A percentile compares a stretch with the other conserved stretches of the same genome.
Evolutionary conservation across 2,888 invertebrate genomes (phyloP).

Genomic region (Parasteatoda lunata): DNA sequence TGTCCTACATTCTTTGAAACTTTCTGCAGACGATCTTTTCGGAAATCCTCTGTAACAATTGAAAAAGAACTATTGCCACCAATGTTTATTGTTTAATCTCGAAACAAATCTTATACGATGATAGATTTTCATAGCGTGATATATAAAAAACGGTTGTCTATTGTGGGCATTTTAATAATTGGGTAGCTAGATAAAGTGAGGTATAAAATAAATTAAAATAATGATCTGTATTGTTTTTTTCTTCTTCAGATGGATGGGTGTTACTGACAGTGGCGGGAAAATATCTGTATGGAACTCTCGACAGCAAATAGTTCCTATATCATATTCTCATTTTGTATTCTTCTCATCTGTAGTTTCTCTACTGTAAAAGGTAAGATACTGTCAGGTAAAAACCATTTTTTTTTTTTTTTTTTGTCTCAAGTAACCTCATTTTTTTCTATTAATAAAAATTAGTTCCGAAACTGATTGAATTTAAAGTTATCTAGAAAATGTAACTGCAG

Average conservation of each 20-base stretch:
- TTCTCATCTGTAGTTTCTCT: constrained; percentile 10
- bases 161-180: not conserved
- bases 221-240: not conserved
- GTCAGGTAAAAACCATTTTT: too few species aligned
- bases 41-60: too few species aligned
- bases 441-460: too few species aligned
- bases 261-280: constrained; percentile 25
- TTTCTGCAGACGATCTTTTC: too few species aligned
- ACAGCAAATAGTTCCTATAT: constrained; percentile 18
- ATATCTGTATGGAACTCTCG: constrained; percentile 56
- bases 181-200: not conserved
- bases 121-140: not conserved
- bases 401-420: too few species aligned
- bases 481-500: too few species aligned
- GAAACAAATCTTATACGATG: not conserved
- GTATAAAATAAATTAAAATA: constrained; percentile 4
- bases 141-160: not conserved
- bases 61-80: too few species aligned
- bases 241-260: constrained; percentile 45
- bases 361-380: constrained; percentile 28
- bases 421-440: too few species aligned
- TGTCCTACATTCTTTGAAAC: too few species aligned
- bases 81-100: too few species aligned
- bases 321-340: constrained; percentile 1
- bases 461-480: too few species aligned